These are phyloP conservation scores for Sarotherodon lohbergeri DNA, from an alignment of 2,113 vertebrate genomes.

Conservation along the genomic window DNA sequence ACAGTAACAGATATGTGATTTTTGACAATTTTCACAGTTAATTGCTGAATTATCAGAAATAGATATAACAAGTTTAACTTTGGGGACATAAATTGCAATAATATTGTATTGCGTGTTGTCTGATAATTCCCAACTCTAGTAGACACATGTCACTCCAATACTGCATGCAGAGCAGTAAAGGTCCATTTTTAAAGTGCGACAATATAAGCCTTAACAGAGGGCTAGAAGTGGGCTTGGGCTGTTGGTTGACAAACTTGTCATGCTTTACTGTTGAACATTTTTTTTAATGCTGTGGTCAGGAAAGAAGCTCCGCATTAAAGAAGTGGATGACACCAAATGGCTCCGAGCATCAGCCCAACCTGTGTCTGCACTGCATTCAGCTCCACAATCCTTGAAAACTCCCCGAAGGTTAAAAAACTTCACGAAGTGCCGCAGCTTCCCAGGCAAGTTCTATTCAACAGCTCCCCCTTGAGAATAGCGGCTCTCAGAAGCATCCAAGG, in stretches of 20 bases:
- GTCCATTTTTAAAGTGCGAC: background rate
- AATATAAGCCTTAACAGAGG: background rate
- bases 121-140: background rate
- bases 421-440: background rate
- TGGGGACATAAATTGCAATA: background rate
- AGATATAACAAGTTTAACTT: background rate
- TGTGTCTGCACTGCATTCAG: background rate
- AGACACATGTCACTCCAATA: background rate
- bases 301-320: background rate
- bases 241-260: background rate
- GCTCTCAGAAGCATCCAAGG: slow-evolving; percentile 40
- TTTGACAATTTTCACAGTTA: too few species aligned
- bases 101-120: background rate
- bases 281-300: background rate
- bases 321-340: background rate
- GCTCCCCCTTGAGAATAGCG: slow-evolving; percentile 4
- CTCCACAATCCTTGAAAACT: slow-evolving; percentile 48
- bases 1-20: too few species aligned
- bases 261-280: background rate
- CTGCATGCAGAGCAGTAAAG: background rate
- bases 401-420: slow-evolving; percentile 27
- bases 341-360: background rate
- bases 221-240: background rate
- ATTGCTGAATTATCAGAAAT: background rate
- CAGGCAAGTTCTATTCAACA: slow-evolving; percentile 7